Evolutionary conservation across 2,113 vertebrate species (phyloP).

Genomic region (Thalassarche chlororhynchos): DNA sequence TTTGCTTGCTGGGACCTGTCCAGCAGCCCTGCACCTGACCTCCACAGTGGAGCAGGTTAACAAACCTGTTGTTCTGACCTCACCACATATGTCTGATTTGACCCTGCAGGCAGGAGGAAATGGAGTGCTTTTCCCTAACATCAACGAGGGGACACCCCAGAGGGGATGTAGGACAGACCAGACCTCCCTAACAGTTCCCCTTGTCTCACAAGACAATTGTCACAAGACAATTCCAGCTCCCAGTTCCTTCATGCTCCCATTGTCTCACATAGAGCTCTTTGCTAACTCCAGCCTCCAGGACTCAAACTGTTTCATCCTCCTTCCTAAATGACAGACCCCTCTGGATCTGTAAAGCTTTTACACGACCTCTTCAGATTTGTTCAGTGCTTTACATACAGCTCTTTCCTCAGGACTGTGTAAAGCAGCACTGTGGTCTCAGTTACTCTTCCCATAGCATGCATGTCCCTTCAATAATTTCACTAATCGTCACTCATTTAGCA

Average conservation of each 20-base stretch:
- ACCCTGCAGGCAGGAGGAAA: neutral
- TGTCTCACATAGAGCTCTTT: neutral
- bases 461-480: neutral
- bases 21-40: neutral
- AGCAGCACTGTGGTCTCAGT: neutral
- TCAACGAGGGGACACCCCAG: too few species aligned
- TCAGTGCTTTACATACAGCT: too few species aligned
- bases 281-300: neutral
- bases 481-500: neutral
- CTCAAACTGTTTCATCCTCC: neutral
- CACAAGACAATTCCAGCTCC: too few species aligned
- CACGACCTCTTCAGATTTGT: neutral
- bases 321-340: neutral
- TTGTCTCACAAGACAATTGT: neutral
- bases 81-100: neutral
- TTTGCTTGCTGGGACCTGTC: neutral
- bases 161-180: neutral
- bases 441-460: neutral
- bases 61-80: neutral
- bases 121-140: fast-evolving
- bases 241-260: neutral
- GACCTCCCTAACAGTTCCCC: neutral
- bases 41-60: too few species aligned
- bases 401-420: neutral
- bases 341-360: neutral